Percentiles rank a stretch among this genome's conserved stretches.
These are phyloP conservation scores for Prolemur simus DNA, from an alignment of 2,113 vertebrate genomes.

Conservation along the genomic window DNA sequence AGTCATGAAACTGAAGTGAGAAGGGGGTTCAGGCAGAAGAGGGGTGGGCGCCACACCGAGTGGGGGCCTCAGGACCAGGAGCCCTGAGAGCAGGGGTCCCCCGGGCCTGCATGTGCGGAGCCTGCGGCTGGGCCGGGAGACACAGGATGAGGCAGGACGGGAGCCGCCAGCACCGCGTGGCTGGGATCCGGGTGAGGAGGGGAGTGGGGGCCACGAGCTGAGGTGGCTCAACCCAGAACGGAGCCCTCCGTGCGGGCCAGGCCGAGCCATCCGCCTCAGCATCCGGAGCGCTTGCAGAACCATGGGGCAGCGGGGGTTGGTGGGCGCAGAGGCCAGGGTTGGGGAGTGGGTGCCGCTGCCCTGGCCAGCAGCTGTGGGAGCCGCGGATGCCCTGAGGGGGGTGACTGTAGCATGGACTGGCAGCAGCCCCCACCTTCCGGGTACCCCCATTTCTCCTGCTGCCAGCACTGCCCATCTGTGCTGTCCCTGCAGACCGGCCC, in stretches of 20 bases:
- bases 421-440: background rate
- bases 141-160: background rate
- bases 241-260: background rate
- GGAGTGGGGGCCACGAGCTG: background rate
- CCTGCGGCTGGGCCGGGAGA: background rate
- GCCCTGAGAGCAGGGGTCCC: background rate
- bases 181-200: background rate
- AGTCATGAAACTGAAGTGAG: background rate
- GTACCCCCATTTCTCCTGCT: accelerated
- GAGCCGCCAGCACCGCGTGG: background rate
- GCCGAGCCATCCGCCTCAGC: background rate
- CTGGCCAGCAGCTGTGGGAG: background rate
- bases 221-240: background rate
- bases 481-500: background rate
- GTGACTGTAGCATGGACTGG: background rate
- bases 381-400: background rate
- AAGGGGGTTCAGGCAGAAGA: background rate
- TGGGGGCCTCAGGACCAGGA: background rate
- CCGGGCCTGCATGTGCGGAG: background rate
- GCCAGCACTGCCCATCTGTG: accelerated
- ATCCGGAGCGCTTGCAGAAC: background rate
- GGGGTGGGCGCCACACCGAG: background rate
- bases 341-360: background rate
- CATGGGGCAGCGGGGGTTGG: background rate
- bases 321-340: background rate